Evolutionary conservation across 2,888 invertebrate species (phyloP).

Genomic region (Eumerus sabulonum): DNA sequence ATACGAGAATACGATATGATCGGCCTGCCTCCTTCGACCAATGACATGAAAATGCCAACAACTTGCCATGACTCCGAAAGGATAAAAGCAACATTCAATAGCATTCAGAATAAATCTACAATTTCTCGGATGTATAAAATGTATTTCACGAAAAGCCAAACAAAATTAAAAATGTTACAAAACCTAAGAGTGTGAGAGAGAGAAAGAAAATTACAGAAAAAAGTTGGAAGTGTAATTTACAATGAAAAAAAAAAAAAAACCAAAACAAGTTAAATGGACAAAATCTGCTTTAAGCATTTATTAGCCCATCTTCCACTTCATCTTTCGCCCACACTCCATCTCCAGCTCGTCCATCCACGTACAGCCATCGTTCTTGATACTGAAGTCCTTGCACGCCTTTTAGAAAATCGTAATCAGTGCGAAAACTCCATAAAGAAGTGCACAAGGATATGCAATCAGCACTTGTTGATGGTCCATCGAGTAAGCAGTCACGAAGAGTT

Average conservation of each 20-base stretch:
- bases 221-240: conserved; percentile 44
- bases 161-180: conserved; percentile 27
- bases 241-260: no score
- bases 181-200: background rate
- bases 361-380: background rate
- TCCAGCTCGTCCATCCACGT: background rate
- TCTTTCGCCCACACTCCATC: background rate
- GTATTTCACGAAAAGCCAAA: conserved; percentile 18
- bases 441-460: conserved; percentile 87
- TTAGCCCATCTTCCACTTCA: conserved; percentile 6
- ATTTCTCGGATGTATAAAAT: conserved; percentile 11
- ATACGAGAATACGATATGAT: no score
- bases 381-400: conserved; percentile 68
- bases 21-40: no score
- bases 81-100: no score
- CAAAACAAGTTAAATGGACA: no score
- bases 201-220: conserved; percentile 41
- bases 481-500: conserved; percentile 87
- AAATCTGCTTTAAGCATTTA: conserved; percentile 29
- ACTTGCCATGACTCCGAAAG: no score
- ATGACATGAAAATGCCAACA: no score
- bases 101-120: no score
- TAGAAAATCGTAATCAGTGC: conserved; percentile 88
- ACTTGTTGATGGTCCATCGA: conserved; percentile 87
- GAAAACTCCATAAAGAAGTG: conserved; percentile 88